These are phyloP conservation scores for Pampus argenteus DNA, from an alignment of 2,797 vertebrate genomes.

Conservation along the genomic window DNA sequence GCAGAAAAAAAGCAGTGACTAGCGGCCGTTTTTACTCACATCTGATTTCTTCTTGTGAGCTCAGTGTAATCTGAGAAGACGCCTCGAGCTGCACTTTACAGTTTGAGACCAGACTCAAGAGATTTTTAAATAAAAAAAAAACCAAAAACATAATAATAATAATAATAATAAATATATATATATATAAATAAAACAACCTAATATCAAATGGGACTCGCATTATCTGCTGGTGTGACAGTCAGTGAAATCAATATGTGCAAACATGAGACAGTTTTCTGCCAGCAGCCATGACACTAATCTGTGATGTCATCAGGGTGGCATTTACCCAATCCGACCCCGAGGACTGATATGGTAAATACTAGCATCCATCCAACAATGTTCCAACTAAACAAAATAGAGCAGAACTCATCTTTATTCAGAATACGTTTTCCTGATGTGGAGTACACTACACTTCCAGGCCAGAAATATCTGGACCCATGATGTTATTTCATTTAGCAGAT, in stretches of 20 bases:
- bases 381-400: too few species aligned
- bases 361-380: not conserved
- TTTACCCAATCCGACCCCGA: not conserved
- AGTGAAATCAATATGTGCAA: conserved; percentile 19
- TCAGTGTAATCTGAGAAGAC: conserved; percentile 32
- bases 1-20: conserved; percentile 34
- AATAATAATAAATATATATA: too few species aligned
- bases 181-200: conserved; percentile 15
- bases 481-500: too few species aligned
- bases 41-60: conserved; percentile 29
- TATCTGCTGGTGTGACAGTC: conserved; percentile 1
- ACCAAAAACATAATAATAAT: too few species aligned
- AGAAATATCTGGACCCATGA: too few species aligned
- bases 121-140: too few species aligned
- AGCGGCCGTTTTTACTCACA: conserved; percentile 37
- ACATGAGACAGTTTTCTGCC: conserved; percentile 18
- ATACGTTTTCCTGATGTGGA: too few species aligned
- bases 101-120: not conserved
- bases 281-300: conserved; percentile 27
- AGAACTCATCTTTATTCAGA: too few species aligned
- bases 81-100: conserved; percentile 21
- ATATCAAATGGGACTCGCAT: not conserved
- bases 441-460: too few species aligned
- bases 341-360: not conserved
- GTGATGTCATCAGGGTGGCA: conserved; percentile 29